Conservation (phyloP, 1,140 invertebrate species). For the Papilio polytes region DNA sequence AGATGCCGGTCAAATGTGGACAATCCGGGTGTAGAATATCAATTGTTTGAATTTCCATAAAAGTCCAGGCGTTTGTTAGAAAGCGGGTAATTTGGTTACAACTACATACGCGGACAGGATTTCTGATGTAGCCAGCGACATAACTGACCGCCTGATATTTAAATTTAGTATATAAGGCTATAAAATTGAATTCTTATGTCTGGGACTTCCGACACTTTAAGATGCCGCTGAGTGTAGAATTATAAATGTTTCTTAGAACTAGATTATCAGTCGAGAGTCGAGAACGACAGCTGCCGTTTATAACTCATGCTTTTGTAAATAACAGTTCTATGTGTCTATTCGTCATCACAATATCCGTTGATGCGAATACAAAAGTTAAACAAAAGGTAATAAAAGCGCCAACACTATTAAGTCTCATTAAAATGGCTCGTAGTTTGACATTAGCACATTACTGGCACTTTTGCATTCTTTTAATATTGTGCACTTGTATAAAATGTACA, state of each 20-base stretch:
- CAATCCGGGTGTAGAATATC: conserved; percentile 70
- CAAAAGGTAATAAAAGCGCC: neutral
- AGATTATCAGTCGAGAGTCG: neutral
- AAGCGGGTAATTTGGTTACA: conserved; percentile 82
- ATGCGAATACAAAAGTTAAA: neutral
- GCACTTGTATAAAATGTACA: neutral
- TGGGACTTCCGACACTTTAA: conserved; percentile 65
- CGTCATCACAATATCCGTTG: neutral
- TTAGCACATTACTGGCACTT: neutral
- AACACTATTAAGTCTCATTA: neutral
- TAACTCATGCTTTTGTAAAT: neutral
- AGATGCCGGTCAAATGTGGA: conserved; percentile 80
- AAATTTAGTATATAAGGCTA: conserved; percentile 65
- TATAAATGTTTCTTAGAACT: conserved; percentile 26
- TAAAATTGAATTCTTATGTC: conserved; percentile 69
- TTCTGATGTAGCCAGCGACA: conserved; percentile 63
- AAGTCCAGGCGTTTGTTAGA: conserved; percentile 79
- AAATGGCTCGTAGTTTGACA: neutral
- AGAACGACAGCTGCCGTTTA: conserved; percentile 12
- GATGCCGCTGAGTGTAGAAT: conserved; percentile 30
- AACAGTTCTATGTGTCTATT: neutral
- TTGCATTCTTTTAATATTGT: neutral
- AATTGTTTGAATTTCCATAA: conserved; percentile 79
- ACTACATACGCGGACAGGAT: conserved; percentile 65
- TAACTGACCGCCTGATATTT: conserved; percentile 55